Percentiles rank a stretch among this genome's conserved stretches.
These are phyloP conservation scores for Alloscopus bannaensis DNA, from an alignment of 2,888 invertebrate genomes.

Conservation along the genomic window DNA sequence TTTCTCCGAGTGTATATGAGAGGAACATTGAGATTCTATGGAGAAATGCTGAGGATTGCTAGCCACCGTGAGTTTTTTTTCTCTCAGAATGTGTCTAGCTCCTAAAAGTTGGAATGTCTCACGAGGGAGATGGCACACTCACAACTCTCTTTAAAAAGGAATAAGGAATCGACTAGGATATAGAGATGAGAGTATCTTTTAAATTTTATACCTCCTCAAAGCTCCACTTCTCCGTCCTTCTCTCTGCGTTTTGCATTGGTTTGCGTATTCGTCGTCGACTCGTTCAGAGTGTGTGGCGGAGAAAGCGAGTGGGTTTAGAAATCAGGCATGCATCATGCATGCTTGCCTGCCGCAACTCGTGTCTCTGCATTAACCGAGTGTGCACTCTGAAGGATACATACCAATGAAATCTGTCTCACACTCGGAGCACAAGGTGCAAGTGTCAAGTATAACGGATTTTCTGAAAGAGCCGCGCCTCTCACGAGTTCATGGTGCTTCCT, in stretches of 20 bases:
- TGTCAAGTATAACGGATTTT: conserved; percentile 6
- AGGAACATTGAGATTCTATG: too few species aligned
- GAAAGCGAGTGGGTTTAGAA: too few species aligned
- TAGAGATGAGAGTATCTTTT: neutral
- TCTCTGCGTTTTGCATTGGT: neutral
- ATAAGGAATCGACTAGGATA: neutral
- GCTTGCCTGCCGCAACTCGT: too few species aligned
- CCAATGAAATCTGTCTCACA: conserved; percentile 15
- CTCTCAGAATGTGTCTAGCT: neutral
- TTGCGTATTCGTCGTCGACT: neutral
- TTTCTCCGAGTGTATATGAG: too few species aligned
- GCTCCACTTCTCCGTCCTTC: neutral
- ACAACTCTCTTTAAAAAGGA: conserved; percentile 9
- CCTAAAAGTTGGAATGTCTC: neutral
- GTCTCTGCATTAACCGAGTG: too few species aligned
- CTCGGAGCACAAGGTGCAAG: conserved; percentile 6
- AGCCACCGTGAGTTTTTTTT: too few species aligned
- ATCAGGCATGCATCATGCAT: conserved; percentile 3
- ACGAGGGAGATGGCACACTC: neutral
- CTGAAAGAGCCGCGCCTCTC: too few species aligned
- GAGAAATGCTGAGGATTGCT: too few species aligned
- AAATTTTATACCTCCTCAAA: neutral
- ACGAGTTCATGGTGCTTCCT: too few species aligned
- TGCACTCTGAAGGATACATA: neutral
- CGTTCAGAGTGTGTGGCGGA: too few species aligned